A percentile compares a stretch with the other conserved stretches of the same genome.
Conservation (phyloP, 2,888 invertebrate species). For the Euclidia mi region DNA sequence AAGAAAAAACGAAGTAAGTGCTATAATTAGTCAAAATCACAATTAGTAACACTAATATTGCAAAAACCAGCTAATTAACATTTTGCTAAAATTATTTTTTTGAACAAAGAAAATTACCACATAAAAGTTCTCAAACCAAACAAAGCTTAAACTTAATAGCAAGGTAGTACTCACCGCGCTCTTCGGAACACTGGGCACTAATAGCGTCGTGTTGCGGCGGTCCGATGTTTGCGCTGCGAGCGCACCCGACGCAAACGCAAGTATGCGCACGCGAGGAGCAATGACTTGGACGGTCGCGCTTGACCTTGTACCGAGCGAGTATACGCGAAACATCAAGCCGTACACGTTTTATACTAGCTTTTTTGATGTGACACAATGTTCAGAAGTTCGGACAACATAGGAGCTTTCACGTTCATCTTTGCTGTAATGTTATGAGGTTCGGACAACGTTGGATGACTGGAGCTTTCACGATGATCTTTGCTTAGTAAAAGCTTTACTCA, state of each 20-base stretch:
- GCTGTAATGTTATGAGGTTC: no score
- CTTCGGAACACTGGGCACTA: constrained; percentile 52
- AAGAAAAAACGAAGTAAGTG: no score
- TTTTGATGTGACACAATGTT: constrained; percentile 61
- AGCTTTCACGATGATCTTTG: no score
- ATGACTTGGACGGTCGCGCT: constrained; percentile 86
- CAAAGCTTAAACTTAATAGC: no score
- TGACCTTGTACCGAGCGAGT: constrained; percentile 85
- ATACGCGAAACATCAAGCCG: constrained; percentile 81
- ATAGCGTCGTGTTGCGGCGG: constrained; percentile 33
- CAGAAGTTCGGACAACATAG: constrained; percentile 1
- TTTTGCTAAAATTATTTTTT: no score
- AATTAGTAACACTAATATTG: no score
- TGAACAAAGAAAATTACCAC: no score
- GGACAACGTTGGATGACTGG: no score
- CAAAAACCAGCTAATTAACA: no score
- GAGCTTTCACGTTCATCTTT: constrained; percentile 13
- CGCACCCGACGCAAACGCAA: constrained; percentile 63
- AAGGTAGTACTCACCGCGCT: constrained; percentile 56
- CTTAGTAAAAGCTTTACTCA: no score
- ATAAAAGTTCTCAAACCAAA: no score
- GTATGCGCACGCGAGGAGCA: constrained; percentile 79
- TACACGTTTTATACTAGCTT: constrained; percentile 86
- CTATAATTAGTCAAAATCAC: no score
- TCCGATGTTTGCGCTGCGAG: constrained; percentile 1